These are phyloP conservation scores for Acipenser oxyrinchus DNA, from an alignment of 2,797 vertebrate genomes.

Conservation along the genomic window DNA sequence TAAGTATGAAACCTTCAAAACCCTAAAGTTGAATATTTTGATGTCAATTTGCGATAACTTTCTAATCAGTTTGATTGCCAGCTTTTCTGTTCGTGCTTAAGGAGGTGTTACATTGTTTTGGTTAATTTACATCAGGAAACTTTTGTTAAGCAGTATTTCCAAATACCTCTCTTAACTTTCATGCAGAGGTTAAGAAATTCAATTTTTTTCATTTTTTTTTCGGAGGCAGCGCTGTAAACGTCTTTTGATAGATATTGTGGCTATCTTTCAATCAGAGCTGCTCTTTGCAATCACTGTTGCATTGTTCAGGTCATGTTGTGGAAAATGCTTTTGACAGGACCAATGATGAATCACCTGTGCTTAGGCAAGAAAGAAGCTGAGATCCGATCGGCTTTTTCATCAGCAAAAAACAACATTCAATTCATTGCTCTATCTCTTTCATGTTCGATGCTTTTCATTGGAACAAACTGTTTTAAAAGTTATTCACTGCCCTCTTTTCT, in stretches of 20 bases:
- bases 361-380: constrained; percentile 55
- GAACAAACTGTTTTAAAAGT: constrained; percentile 55
- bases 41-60: constrained; percentile 50
- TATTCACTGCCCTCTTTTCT: constrained; percentile 54
- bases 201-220: constrained; percentile 13
- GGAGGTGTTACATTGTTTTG: constrained; percentile 52
- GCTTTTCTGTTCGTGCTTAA: constrained; percentile 47
- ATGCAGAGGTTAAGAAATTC: constrained; percentile 42
- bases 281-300: constrained; percentile 71
- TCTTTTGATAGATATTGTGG: constrained; percentile 49
- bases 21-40: constrained; percentile 36
- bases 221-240: constrained; percentile 32
- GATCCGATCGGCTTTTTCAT: constrained; percentile 64
- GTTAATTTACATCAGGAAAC: constrained; percentile 41
- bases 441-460: constrained; percentile 57
- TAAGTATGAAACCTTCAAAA: constrained; percentile 42
- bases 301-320: constrained; percentile 76
- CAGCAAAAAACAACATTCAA: constrained; percentile 65
- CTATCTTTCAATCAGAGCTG: constrained; percentile 71
- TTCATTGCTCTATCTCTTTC: constrained; percentile 74
- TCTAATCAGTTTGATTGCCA: constrained; percentile 44
- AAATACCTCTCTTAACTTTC: constrained; percentile 47
- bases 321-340: constrained; percentile 74
- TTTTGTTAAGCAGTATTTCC: constrained; percentile 32
- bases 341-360: constrained; percentile 75